Conservation (phyloP, 2,888 invertebrate genomes). For the Parnassius apollo region DNA sequence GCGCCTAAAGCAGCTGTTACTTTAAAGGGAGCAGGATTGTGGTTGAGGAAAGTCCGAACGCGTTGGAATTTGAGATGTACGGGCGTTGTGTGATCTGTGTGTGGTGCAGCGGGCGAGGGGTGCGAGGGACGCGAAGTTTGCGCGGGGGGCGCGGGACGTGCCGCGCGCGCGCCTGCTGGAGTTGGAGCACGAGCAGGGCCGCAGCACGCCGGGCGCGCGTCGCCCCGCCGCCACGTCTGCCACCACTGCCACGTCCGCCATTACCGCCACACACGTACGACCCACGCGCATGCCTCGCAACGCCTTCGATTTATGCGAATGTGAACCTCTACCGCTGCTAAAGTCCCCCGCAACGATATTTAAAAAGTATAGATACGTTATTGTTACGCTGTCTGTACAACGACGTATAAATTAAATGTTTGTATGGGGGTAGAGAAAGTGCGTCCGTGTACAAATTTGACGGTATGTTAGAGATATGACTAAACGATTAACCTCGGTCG, state of each 20-base stretch:
- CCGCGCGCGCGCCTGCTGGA: constrained; percentile 74
- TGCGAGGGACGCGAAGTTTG: constrained; percentile 32
- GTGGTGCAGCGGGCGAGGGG: constrained; percentile 34
- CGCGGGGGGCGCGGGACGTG: constrained; percentile 39
- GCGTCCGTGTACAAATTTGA: too few relatives aligned
- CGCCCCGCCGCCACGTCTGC: constrained; percentile 41
- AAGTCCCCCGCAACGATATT: not conserved
- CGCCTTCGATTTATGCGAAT: constrained; percentile 19
- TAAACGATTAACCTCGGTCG: too few relatives aligned
- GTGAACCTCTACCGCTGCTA: not conserved
- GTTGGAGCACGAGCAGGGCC: constrained; percentile 74
- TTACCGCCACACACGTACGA: constrained; percentile 39
- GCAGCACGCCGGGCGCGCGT: constrained; percentile 74
- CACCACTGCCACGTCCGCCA: constrained; percentile 37
- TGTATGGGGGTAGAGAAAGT: too few relatives aligned
- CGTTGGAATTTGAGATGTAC: not conserved
- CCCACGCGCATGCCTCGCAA: constrained; percentile 31
- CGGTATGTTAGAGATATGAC: too few relatives aligned
- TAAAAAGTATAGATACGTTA: too few relatives aligned
- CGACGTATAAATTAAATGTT: not conserved
- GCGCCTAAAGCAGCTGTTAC: too few relatives aligned
- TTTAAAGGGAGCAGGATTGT: too few relatives aligned
- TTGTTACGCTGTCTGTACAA: not conserved
- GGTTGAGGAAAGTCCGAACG: too few relatives aligned
- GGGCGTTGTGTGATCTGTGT: constrained; percentile 25